These are phyloP conservation scores for Anastrepha obliqua DNA, from an alignment of 1,140 invertebrate genomes.

Conservation along the genomic window DNA sequence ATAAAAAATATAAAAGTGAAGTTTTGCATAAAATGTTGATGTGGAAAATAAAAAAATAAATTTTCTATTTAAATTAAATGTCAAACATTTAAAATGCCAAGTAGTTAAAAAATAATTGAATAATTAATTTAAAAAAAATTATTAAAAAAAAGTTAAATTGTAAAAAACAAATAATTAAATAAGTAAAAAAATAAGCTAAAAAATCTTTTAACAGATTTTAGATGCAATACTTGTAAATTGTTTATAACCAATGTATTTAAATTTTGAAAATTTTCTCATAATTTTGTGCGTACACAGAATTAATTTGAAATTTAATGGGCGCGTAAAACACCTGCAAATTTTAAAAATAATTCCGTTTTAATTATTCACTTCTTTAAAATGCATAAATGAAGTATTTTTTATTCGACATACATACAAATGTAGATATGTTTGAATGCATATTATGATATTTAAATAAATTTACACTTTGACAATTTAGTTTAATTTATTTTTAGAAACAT, in stretches of 20 bases:
- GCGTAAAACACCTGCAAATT: background rate
- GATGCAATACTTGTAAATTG: too few relatives aligned
- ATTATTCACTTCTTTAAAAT: background rate
- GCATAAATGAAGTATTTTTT: background rate
- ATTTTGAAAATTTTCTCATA: too few relatives aligned
- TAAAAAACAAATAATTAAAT: too few relatives aligned
- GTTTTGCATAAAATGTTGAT: background rate
- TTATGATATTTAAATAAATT: constrained; percentile 16
- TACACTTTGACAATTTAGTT: background rate
- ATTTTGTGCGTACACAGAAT: background rate
- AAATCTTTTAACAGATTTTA: too few relatives aligned
- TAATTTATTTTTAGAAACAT: background rate
- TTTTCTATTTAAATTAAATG: background rate
- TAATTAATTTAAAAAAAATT: background rate
- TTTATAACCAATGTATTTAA: too few relatives aligned
- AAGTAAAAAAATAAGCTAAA: too few relatives aligned
- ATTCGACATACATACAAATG: background rate
- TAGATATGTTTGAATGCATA: background rate
- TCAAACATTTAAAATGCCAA: constrained; percentile 10
- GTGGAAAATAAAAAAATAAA: background rate
- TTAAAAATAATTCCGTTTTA: constrained; percentile 39
- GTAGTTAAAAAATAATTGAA: background rate
- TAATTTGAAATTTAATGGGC: constrained; percentile 21
- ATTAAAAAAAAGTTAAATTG: background rate
- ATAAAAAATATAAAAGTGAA: background rate